Evolutionary conservation across 1,140 invertebrate species (phyloP).

Genomic region (Papilio helenus): DNA sequence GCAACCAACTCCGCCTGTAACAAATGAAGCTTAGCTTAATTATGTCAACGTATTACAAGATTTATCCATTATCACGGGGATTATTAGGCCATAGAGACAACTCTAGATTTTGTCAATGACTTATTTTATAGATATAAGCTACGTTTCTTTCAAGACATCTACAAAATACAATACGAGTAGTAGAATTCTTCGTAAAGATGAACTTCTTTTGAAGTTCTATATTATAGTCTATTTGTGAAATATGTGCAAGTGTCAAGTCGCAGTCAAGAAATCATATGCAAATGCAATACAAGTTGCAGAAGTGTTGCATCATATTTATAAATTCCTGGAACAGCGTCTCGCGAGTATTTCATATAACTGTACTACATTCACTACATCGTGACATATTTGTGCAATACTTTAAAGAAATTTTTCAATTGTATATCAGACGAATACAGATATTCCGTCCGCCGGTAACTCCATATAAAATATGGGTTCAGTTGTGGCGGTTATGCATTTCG

Average conservation of each 20-base stretch:
- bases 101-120: background rate
- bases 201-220: background rate
- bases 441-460: constrained; percentile 27
- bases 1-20: constrained; percentile 86
- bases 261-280: background rate
- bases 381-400: constrained; percentile 42
- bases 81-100: background rate
- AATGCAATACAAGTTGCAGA: background rate
- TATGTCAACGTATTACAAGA: background rate
- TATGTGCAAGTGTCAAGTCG: background rate
- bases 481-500: constrained; percentile 42
- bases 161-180: background rate
- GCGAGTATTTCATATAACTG: constrained; percentile 35
- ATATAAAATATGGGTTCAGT: constrained; percentile 35
- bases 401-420: constrained; percentile 37
- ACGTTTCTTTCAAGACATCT: no score
- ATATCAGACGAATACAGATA: constrained; percentile 40
- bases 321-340: constrained; percentile 1
- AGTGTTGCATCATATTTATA: constrained; percentile 16
- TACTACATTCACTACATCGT: constrained; percentile 38
- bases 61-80: background rate
- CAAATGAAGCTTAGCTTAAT: constrained; percentile 45
- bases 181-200: background rate
- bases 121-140: background rate
- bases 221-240: background rate